These are phyloP conservation scores for Tenebrio molitor DNA, from an alignment of 1,140 invertebrate genomes.

Conservation along the genomic window DNA sequence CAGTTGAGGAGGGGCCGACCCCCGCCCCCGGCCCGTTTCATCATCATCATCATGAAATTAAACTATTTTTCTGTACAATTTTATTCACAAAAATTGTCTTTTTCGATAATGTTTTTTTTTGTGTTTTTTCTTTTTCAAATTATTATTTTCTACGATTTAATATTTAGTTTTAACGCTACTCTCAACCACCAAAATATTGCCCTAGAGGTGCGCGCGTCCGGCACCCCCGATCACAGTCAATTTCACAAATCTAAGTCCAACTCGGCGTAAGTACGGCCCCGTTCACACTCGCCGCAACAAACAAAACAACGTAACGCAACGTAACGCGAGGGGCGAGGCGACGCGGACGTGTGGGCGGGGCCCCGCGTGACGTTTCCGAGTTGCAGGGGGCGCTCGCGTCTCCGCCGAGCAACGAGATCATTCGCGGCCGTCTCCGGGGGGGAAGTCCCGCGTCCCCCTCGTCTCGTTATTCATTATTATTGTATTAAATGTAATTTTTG, in stretches of 20 bases:
- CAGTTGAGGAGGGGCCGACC: too few relatives aligned
- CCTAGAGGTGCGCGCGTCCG: neutral
- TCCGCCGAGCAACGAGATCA: neutral
- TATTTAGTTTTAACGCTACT: neutral
- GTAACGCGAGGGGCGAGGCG: too few relatives aligned
- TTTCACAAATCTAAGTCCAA: neutral
- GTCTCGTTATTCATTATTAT: too few relatives aligned
- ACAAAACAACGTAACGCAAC: too few relatives aligned
- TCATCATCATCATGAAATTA: constrained; percentile 5
- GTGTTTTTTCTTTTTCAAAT: neutral
- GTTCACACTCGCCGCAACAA: too few relatives aligned
- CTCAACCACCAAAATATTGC: constrained; percentile 30
- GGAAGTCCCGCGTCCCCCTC: too few relatives aligned
- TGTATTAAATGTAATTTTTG: too few relatives aligned
- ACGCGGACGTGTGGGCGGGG: neutral
- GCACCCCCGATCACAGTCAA: constrained; percentile 26
- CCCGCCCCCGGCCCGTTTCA: neutral
- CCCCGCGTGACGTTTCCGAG: too few relatives aligned
- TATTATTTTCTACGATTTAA: neutral
- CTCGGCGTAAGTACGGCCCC: too few relatives aligned
- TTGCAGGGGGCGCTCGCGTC: constrained; percentile 2
- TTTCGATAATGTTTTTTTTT: constrained; percentile 11
- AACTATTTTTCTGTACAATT: constrained; percentile 31
- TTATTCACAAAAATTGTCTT: constrained; percentile 36
- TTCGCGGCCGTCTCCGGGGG: neutral